phyloP scores from a whole-genome alignment of 2,797 vertebrate species.

The Acropternis orthonyx region DNA sequence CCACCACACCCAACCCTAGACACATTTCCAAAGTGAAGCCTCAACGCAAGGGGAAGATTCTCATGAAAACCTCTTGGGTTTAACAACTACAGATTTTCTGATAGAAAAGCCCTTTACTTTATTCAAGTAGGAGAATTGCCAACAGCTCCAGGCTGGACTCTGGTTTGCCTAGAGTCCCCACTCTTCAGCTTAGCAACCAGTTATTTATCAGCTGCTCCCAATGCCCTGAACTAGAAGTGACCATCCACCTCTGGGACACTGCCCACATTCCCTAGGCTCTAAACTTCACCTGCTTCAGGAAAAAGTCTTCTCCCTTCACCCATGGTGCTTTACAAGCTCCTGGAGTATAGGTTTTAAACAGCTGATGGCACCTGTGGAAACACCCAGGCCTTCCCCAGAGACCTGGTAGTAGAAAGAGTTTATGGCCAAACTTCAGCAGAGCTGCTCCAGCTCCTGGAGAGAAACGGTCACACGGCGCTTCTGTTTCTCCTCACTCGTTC shows the following conservation, averaged over 20 bases:
- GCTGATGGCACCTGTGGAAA: not conserved
- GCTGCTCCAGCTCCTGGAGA: not conserved
- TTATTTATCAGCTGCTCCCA: not conserved
- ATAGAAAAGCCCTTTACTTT: not conserved
- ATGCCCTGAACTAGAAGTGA: not conserved
- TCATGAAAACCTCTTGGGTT: not conserved
- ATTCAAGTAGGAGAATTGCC: accelerated
- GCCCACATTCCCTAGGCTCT: not conserved
- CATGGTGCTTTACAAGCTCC: not conserved
- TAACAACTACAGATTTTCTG: not conserved
- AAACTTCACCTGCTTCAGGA: accelerated
- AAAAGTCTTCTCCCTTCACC: not conserved
- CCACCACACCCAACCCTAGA: not conserved
- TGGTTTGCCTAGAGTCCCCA: not conserved
- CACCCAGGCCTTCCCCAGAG: not conserved
- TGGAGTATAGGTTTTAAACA: not conserved
- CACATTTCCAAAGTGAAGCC: not conserved
- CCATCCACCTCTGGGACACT: not conserved
- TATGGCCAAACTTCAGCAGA: conserved; percentile 4
- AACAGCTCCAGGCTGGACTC: not conserved
- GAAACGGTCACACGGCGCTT: not conserved
- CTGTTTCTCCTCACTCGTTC: conserved; percentile 32
- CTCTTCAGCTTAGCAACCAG: not conserved
- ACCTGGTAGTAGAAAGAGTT: not conserved
- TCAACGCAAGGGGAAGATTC: not conserved